Conservation (phyloP, 2,888 invertebrate genomes). For the Gymnosoma rotundatum region DNA sequence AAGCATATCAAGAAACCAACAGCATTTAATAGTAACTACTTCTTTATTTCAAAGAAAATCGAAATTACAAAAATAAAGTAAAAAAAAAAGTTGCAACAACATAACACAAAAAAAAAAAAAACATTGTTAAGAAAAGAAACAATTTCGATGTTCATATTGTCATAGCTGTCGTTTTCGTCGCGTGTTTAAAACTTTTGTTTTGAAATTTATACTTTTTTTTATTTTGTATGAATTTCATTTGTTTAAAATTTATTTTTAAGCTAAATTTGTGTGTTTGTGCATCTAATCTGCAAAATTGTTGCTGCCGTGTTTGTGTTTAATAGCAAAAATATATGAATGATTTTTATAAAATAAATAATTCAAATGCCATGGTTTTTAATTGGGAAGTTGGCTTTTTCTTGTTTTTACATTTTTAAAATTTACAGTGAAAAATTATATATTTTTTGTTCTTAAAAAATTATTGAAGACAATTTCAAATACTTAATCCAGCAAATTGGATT, state of each 20-base stretch:
- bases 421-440: no score
- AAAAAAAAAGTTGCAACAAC: not conserved
- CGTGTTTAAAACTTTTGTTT: conserved; percentile 62
- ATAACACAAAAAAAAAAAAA: conserved; percentile 16
- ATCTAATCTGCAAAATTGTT: conserved; percentile 49
- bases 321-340: conserved; percentile 28
- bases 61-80: conserved; percentile 21
- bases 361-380: no score
- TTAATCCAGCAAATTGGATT: no score
- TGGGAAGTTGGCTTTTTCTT: no score
- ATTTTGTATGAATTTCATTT: conserved; percentile 37
- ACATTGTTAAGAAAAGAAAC: conserved; percentile 18
- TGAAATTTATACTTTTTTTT: conserved; percentile 40
- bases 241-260: conserved; percentile 21
- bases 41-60: conserved; percentile 59
- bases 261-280: conserved; percentile 13
- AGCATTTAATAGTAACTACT: conserved; percentile 46
- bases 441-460: no score
- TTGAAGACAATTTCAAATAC: no score
- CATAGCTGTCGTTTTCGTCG: conserved; percentile 57
- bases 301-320: conserved; percentile 24
- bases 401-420: no score
- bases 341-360: not conserved
- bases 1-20: conserved; percentile 36
- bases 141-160: conserved; percentile 39